phyloP scores from a whole-genome alignment of 2,113 vertebrate species.

The Aptenodytes patagonicus region DNA sequence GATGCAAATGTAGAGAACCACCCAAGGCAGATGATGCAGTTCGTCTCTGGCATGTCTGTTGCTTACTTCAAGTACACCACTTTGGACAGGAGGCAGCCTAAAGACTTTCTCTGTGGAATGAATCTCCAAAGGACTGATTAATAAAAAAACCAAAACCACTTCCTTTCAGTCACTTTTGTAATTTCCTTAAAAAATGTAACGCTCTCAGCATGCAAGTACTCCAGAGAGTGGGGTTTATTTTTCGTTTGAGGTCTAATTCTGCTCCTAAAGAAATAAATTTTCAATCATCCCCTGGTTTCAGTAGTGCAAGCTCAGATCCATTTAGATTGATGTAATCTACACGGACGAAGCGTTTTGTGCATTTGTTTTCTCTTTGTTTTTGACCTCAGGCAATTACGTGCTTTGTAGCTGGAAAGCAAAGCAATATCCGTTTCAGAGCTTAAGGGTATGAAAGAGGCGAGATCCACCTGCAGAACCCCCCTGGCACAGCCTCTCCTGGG shows the following conservation, averaged over 20 bases:
- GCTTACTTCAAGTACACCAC: not conserved
- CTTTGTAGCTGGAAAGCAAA: slow-evolving; percentile 44
- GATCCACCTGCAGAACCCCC: not conserved
- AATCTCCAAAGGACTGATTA: not conserved
- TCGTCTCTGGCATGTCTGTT: not conserved
- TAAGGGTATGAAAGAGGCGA: not conserved
- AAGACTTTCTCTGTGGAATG: not conserved
- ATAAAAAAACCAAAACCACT: not conserved
- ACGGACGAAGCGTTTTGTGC: not conserved
- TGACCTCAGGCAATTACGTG: slow-evolving; percentile 7
- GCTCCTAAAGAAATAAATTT: not conserved
- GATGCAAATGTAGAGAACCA: not conserved
- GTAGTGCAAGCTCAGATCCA: not conserved
- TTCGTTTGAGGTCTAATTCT: not conserved
- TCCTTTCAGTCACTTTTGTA: not conserved
- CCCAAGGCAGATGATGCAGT: not conserved
- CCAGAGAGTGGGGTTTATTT: not conserved
- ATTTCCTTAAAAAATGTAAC: not conserved
- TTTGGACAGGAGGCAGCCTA: not conserved
- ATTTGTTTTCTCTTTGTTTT: slow-evolving; percentile 6
- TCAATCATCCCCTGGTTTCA: not conserved
- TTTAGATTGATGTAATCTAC: not conserved
- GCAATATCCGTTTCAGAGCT: not conserved
- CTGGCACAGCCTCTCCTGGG: not conserved
- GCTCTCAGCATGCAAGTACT: not conserved